Evolutionary conservation across 2,113 vertebrate species (phyloP).

Genomic region (Sinocyclocheilus maitianheensis): DNA sequence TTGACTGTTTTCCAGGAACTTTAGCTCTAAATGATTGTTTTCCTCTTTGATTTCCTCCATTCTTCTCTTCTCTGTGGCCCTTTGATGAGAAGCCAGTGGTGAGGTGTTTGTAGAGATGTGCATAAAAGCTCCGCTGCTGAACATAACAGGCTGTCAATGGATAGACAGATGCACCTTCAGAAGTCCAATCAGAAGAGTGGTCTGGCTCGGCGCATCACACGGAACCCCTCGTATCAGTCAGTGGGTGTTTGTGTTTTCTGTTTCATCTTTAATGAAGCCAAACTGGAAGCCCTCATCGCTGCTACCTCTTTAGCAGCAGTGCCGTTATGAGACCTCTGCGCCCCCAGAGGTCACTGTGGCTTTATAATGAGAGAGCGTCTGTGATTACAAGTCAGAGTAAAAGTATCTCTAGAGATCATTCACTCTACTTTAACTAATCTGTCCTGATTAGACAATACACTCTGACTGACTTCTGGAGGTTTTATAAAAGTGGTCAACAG

Average conservation of each 20-base stretch:
- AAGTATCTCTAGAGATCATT: background rate
- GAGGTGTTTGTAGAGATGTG: background rate
- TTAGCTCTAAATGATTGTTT: background rate
- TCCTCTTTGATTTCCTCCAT: conserved; percentile 9
- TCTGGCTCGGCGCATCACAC: background rate
- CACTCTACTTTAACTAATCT: background rate
- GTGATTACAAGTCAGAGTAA: conserved; percentile 17
- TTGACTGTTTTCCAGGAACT: background rate
- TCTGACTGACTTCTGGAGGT: background rate
- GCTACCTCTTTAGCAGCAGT: background rate
- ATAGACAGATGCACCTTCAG: conserved; percentile 49
- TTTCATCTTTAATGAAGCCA: conserved; percentile 56
- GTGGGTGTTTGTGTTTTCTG: conserved; percentile 30
- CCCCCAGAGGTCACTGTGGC: conserved; percentile 38
- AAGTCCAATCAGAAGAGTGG: conserved; percentile 42
- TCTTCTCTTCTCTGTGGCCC: background rate
- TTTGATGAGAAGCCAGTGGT: conserved; percentile 6
- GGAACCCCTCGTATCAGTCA: conserved; percentile 39
- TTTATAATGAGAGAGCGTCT: conserved; percentile 34
- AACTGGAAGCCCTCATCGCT: background rate
- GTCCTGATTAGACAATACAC: background rate
- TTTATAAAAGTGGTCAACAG: background rate
- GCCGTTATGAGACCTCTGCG: background rate
- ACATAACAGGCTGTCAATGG: conserved; percentile 52
- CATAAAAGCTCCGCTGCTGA: background rate